phyloP scores from a whole-genome alignment of 2,797 vertebrate species.

The Labroides dimidiatus region DNA sequence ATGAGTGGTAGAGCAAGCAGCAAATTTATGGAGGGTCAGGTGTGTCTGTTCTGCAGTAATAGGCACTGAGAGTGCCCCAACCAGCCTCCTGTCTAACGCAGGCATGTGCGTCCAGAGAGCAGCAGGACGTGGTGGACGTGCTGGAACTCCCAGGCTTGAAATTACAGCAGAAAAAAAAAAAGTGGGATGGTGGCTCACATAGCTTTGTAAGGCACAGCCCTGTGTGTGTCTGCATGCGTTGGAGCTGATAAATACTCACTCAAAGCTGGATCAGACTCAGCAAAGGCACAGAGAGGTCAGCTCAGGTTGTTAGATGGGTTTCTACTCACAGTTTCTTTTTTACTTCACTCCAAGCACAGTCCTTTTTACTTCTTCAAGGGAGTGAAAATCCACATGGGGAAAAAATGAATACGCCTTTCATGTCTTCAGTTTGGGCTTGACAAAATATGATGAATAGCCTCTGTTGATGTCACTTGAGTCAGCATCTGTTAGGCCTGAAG shows the following conservation, averaged over 20 bases:
- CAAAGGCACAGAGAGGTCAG: constrained; percentile 3
- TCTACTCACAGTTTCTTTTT: constrained; percentile 2
- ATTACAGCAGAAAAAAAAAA: constrained; percentile 62
- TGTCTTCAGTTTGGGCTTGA: background rate
- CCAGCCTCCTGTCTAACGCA: constrained; percentile 31
- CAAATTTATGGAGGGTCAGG: constrained; percentile 53
- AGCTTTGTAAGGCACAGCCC: constrained; percentile 14
- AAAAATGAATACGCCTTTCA: background rate
- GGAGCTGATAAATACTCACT: constrained; percentile 57
- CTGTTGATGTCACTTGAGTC: background rate
- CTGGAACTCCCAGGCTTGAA: constrained; percentile 44
- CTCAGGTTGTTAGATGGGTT: constrained; percentile 22
- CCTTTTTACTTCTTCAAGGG: background rate
- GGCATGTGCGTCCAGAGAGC: constrained; percentile 41
- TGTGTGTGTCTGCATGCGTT: constrained; percentile 63
- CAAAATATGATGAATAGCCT: background rate
- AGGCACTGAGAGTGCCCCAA: constrained; percentile 51
- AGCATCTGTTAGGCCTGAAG: background rate
- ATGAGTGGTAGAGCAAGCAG: constrained; percentile 46
- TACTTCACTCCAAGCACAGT: background rate
- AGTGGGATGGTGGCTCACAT: constrained; percentile 25
- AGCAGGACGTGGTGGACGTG: constrained; percentile 55
- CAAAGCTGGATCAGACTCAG: constrained; percentile 14
- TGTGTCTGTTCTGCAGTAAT: constrained; percentile 56
- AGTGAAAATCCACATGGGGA: background rate